Percentiles rank a stretch among this genome's conserved stretches.
Conservation (phyloP, 2,113 vertebrate species). For the Bubo bubo region DNA sequence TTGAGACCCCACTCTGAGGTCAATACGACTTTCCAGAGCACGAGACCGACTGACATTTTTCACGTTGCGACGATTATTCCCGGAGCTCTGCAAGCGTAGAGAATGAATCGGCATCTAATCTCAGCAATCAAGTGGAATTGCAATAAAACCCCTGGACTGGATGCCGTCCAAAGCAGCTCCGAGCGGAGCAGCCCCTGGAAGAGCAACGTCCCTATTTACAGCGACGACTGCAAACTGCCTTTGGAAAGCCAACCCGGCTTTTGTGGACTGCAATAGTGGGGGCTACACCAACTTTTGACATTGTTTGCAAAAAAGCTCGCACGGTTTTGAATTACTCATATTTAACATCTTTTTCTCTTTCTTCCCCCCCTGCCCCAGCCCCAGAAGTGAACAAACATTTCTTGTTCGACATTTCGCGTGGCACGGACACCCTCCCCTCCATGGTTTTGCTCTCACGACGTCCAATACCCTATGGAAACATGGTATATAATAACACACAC, state of each 20-base stretch:
- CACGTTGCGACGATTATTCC: neutral
- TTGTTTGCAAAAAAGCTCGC: neutral
- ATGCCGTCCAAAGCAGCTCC: neutral
- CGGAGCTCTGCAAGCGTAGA: fast-evolving
- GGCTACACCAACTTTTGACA: neutral
- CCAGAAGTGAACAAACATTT: neutral
- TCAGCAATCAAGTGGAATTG: neutral
- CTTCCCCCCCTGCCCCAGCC: neutral
- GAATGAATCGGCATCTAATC: neutral
- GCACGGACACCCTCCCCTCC: neutral
- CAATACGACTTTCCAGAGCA: fast-evolving
- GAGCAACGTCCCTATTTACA: neutral
- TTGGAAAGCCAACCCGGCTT: neutral
- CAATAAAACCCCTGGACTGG: neutral
- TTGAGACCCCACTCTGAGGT: neutral
- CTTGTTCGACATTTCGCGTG: neutral
- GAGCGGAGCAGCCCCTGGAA: neutral
- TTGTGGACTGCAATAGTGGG: fast-evolving
- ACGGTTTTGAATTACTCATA: neutral
- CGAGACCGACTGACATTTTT: neutral
- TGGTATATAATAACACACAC: neutral
- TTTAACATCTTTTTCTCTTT: neutral
- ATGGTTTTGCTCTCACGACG: neutral
- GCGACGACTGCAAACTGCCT: neutral
- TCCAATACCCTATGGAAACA: neutral